A percentile compares a stretch with the other conserved stretches of the same genome.
Evolutionary conservation across 92 coral and sea anemone genomes (phyloP).

Genomic region (Porites evermanni): DNA sequence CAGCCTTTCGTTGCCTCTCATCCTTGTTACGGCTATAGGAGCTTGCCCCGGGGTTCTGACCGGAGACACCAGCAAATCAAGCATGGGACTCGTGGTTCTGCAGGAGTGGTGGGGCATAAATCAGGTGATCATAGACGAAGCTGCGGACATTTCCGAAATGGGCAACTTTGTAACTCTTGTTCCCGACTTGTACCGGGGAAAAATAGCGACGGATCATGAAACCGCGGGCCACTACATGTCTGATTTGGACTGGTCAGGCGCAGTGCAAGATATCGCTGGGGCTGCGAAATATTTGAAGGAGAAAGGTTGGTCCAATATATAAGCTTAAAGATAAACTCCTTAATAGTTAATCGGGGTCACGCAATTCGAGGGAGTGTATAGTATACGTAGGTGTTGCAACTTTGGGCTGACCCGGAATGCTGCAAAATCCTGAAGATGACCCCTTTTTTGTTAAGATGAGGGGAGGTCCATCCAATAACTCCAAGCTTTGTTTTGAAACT

Average conservation of each 20-base stretch:
- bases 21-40: background rate
- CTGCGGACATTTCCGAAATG: slow-evolving; percentile 55
- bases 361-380: no score
- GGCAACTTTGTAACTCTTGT: slow-evolving; percentile 73
- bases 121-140: slow-evolving; percentile 60
- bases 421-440: no score
- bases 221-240: slow-evolving; percentile 69
- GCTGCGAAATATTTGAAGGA: slow-evolving; percentile 64
- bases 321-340: no score
- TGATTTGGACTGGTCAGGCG: slow-evolving; percentile 75
- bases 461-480: slow-evolving; percentile 49
- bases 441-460: background rate
- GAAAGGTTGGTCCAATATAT: slow-evolving; percentile 44
- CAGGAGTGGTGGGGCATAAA: slow-evolving; percentile 81
- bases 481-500: background rate
- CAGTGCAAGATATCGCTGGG: slow-evolving; percentile 64
- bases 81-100: slow-evolving; percentile 60
- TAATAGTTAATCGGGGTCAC: no score
- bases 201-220: slow-evolving; percentile 70
- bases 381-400: no score
- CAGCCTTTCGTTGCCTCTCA: background rate
- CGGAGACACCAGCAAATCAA: slow-evolving; percentile 32
- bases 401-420: no score
- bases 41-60: slow-evolving; percentile 66
- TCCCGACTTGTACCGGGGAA: slow-evolving; percentile 72